A percentile compares a stretch with the other conserved stretches of the same genome.
These are phyloP conservation scores for Pelosia muscerda DNA, from an alignment of 2,888 invertebrate genomes.

Conservation along the genomic window DNA sequence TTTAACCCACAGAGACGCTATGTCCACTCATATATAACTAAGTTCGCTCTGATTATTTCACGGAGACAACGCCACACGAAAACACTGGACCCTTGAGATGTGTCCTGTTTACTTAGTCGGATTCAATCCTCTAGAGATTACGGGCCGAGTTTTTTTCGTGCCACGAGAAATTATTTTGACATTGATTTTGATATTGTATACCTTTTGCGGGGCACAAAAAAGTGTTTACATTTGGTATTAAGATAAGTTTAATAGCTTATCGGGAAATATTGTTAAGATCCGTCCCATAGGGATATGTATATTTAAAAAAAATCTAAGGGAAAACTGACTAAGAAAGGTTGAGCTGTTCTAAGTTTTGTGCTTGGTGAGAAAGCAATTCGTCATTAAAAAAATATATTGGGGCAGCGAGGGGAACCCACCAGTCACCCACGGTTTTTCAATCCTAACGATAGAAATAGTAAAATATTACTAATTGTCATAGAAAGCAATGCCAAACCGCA, in stretches of 20 bases:
- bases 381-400: too few species aligned
- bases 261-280: not conserved
- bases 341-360: too few species aligned
- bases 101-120: slow-evolving; percentile 45
- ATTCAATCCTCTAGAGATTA: slow-evolving; percentile 39
- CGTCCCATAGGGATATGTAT: not conserved
- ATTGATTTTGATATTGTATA: slow-evolving; percentile 26
- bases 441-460: too few species aligned
- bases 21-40: slow-evolving; percentile 28
- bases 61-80: slow-evolving; percentile 31
- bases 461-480: too few species aligned
- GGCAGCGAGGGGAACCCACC: too few species aligned
- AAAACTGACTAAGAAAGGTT: too few species aligned
- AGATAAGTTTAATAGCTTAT: not conserved
- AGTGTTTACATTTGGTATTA: slow-evolving; percentile 8
- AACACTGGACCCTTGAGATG: slow-evolving; percentile 38
- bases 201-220: slow-evolving; percentile 7
- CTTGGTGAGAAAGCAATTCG: too few species aligned
- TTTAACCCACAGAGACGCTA: slow-evolving; percentile 19
- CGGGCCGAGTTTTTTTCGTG: slow-evolving; percentile 35
- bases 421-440: too few species aligned
- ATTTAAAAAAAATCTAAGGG: not conserved
- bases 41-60: slow-evolving; percentile 45
- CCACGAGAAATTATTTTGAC: slow-evolving; percentile 33
- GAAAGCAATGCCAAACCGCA: too few species aligned